Percentiles rank a stretch among this genome's conserved stretches.
Evolutionary conservation across 2,797 vertebrate species (phyloP).

Genomic region (Arnoldichthys spilopterus): DNA sequence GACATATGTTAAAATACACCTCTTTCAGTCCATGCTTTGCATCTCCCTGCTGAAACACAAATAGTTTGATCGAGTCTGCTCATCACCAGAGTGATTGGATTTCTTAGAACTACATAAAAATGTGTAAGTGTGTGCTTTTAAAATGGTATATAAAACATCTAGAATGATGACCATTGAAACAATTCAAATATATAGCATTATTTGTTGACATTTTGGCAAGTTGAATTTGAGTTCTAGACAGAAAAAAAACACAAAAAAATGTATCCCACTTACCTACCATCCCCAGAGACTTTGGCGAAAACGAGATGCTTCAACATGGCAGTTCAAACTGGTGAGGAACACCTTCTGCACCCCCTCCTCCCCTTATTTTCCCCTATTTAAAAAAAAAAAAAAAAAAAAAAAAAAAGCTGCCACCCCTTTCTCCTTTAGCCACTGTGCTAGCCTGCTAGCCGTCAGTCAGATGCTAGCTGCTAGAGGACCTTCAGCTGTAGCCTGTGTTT

Average conservation of each 20-base stretch:
- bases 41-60: background rate
- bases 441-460: conserved; percentile 4
- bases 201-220: conserved; percentile 59
- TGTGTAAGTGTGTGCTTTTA: background rate
- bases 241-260: conserved; percentile 52
- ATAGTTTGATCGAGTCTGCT: conserved; percentile 2
- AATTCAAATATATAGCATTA: conserved; percentile 1
- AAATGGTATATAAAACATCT: background rate
- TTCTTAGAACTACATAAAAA: conserved; percentile 7
- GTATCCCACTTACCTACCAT: conserved; percentile 81
- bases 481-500: background rate
- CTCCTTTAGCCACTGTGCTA: conserved; percentile 8
- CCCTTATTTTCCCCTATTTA: conserved; percentile 30
- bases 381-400: no score
- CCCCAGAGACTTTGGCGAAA: conserved; percentile 81
- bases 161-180: background rate
- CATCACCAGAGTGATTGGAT: conserved; percentile 8
- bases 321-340: conserved; percentile 80
- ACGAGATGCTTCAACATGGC: conserved; percentile 81
- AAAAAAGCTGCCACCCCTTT: conserved; percentile 4
- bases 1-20: background rate
- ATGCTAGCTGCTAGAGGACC: background rate
- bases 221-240: conserved; percentile 32
- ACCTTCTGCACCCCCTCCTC: conserved; percentile 58
- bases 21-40: conserved; percentile 24